A percentile compares a stretch with the other conserved stretches of the same genome.
These are phyloP conservation scores for Lasioglossum albipes DNA, from an alignment of 1,140 invertebrate species.

Conservation along the genomic window DNA sequence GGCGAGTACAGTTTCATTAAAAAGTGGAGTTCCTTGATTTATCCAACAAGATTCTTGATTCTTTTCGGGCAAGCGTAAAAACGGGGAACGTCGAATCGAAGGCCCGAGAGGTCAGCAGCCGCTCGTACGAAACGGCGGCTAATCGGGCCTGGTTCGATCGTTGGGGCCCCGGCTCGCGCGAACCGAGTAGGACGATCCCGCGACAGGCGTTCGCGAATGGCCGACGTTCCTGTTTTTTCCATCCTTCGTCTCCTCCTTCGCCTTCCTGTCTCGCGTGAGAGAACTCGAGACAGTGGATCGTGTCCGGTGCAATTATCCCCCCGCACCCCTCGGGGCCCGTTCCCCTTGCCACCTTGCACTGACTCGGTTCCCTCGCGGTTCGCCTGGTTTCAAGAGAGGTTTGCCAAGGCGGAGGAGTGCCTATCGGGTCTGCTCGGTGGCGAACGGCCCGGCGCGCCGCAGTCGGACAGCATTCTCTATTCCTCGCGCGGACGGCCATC, in stretches of 20 bases:
- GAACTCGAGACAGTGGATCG: slow-evolving; percentile 62
- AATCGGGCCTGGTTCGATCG: neutral
- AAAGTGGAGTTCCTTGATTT: no score
- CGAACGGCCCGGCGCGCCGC: slow-evolving; percentile 16
- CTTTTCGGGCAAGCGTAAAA: no score
- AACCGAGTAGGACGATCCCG: slow-evolving; percentile 9
- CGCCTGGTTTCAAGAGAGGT: slow-evolving; percentile 21
- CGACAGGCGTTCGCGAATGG: slow-evolving; percentile 47
- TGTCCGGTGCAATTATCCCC: slow-evolving; percentile 66
- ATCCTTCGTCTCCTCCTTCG: slow-evolving; percentile 44
- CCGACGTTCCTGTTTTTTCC: slow-evolving; percentile 46
- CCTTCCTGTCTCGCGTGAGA: slow-evolving; percentile 62
- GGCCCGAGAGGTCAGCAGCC: no score
- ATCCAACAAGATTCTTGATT: no score
- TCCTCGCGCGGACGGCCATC: slow-evolving; percentile 61
- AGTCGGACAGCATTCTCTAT: slow-evolving; percentile 50
- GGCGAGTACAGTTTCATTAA: no score
- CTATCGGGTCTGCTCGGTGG: slow-evolving; percentile 35
- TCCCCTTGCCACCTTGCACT: neutral
- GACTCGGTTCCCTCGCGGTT: neutral
- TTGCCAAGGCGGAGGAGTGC: slow-evolving; percentile 8
- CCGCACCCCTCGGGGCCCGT: slow-evolving; percentile 41
- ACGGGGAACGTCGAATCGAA: no score
- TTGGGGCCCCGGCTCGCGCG: neutral
- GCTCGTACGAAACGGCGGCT: neutral